Conservation (phyloP, 2,797 vertebrate genomes). For the Pseudotriccus pelzelni region DNA sequence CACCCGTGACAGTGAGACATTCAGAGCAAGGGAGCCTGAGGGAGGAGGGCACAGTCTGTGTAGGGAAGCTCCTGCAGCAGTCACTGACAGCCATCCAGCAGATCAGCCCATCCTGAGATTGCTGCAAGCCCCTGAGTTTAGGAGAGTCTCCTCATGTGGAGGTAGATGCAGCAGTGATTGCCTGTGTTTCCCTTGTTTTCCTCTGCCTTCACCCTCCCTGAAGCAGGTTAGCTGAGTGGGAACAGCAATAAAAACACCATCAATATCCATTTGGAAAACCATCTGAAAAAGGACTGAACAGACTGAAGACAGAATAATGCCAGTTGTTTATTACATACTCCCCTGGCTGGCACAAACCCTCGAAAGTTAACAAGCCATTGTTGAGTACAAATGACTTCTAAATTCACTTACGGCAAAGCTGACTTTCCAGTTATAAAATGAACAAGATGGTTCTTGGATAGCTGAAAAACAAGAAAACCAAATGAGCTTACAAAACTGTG, state of each 20-base stretch:
- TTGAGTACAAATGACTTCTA: constrained; percentile 14
- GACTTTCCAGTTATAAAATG: background rate
- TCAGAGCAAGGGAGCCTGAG: background rate
- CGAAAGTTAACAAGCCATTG: constrained; percentile 1
- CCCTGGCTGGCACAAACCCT: background rate
- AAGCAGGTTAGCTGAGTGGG: background rate
- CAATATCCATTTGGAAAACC: background rate
- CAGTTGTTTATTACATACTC: background rate
- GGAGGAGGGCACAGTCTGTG: background rate
- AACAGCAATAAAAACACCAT: background rate
- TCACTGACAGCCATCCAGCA: background rate
- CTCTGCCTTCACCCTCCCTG: background rate
- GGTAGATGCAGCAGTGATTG: background rate
- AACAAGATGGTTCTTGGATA: background rate
- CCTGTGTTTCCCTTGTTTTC: background rate
- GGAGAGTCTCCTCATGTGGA: background rate
- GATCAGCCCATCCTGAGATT: background rate
- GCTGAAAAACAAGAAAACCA: background rate
- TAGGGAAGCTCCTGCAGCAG: background rate
- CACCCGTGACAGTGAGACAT: background rate
- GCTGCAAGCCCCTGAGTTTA: background rate
- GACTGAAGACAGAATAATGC: background rate
- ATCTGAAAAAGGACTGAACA: background rate
- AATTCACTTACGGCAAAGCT: constrained; percentile 28
- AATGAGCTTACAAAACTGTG: background rate